Evolutionary conservation across 2,797 vertebrate species (phyloP), one percentile per base, ranked within the genome.

Genomic region (Decapterus maruadsi): DNA sequence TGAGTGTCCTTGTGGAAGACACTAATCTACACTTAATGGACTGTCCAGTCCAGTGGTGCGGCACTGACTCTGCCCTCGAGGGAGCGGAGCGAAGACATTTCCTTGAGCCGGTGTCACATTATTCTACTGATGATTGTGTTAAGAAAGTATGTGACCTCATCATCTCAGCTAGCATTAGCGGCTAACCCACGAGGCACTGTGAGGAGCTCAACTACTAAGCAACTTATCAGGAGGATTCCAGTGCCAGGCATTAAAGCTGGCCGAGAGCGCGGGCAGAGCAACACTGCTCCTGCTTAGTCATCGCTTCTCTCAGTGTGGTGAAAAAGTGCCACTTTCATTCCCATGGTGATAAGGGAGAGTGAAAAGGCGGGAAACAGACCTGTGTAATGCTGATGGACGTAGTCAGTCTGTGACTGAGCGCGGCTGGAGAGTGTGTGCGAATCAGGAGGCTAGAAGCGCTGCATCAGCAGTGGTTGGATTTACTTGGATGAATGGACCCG

Each of bases 391-490:
- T 94, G 90, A 93, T 90, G 84, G 92, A 91, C 87, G 48, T 34
- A 82, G 86, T 82, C 85, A 68, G 61, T 79, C 58, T 64, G 67
- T 46, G 74, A 58, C 75, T 11, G 53, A 85, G 84, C 61, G 0
- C 59, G 53, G 67, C 70, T 67, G 42, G 20, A 54, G 80, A 54
- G 79, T 61, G 80, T 26, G 26, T 26, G 26, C 51, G 50, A 82
- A 67, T 72, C 64, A 26, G 6, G 45, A 78, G 63, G 67, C 34
- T 51, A 19, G 67, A 93, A 90, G 71, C 51, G 89, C 90, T 64
- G 66, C 89, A 82, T 95, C 93, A 94, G 94, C 93, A 91, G 71
- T 2, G 72, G 65, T 58, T 46, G 92, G 92, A 86, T 92, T 95
- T 93, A 87, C 80, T 83, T 82, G 89, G 90, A 87, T 93, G 90